These are phyloP conservation scores for Chloropsis cyanopogon DNA, from an alignment of 2,113 vertebrate genomes.

Conservation along the genomic window DNA sequence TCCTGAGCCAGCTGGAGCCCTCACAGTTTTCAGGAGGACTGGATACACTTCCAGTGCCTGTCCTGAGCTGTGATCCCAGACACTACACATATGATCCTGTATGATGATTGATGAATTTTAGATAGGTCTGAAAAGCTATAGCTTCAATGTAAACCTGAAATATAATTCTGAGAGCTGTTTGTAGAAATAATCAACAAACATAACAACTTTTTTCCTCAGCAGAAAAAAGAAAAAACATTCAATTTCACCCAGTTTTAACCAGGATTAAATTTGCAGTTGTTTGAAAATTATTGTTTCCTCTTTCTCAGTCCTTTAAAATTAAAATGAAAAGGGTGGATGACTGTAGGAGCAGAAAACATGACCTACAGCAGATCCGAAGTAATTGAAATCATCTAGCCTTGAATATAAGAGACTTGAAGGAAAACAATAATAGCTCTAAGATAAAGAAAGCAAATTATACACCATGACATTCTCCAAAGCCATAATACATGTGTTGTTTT, in stretches of 20 bases:
- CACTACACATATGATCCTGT: fast-evolving
- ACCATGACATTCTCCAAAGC: not conserved
- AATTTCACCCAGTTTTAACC: not conserved
- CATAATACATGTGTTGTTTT: not conserved
- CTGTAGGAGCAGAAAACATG: not conserved
- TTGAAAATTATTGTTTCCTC: not conserved
- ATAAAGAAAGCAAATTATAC: not conserved
- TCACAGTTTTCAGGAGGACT: not conserved
- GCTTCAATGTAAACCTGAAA: not conserved
- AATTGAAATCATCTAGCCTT: not conserved
- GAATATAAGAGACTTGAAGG: not conserved
- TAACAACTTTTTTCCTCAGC: not conserved
- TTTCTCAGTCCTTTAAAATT: not conserved
- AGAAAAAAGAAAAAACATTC: not conserved
- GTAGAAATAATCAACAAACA: not conserved
- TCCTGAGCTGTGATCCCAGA: not conserved
- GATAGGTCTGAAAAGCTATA: not conserved
- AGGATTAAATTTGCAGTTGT: not conserved
- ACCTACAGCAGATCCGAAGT: not conserved
- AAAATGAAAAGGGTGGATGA: not conserved
- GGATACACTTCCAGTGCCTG: not conserved
- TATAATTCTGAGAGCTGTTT: not conserved
- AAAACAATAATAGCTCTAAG: not conserved
- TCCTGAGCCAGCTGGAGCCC: not conserved
- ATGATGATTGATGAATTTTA: not conserved